phyloP scores from a whole-genome alignment of 92 coral and sea anemone species.

The Actinostola sp. region DNA sequence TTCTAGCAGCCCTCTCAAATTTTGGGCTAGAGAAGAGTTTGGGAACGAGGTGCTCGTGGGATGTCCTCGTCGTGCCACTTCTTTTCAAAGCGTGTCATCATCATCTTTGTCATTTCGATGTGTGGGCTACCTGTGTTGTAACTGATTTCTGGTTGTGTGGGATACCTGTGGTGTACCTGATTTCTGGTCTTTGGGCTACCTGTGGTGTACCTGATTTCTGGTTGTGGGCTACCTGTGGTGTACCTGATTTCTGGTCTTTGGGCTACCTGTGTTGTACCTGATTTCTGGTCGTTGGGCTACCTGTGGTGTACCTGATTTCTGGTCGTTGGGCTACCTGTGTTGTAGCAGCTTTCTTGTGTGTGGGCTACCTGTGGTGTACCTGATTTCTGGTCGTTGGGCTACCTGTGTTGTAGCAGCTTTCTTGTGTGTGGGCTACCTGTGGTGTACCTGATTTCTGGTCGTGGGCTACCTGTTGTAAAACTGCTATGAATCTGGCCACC shows the following conservation, averaged over 20 bases:
- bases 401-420: background rate
- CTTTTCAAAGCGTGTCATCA: too few species aligned
- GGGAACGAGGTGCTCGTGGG: too few species aligned
- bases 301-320: background rate
- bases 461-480: conserved; percentile 6
- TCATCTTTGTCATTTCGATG: background rate
- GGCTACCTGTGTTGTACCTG: conserved; percentile 10
- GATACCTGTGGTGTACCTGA: too few species aligned
- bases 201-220: background rate
- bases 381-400: background rate
- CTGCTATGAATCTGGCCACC: conserved; percentile 17
- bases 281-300: background rate
- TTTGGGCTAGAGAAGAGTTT: too few species aligned
- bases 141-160: background rate
- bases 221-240: too few species aligned
- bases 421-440: background rate
- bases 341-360: background rate
- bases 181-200: background rate
- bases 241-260: background rate
- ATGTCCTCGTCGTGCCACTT: too few species aligned
- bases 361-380: too few species aligned
- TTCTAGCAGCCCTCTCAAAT: too few species aligned
- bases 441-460: background rate
- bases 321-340: conserved; percentile 1
- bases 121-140: conserved; percentile 3